Evolutionary conservation across 2,113 vertebrate species (phyloP), one percentile per base, ranked within the genome.

Genomic region (Urocynchramus pylzowi): DNA sequence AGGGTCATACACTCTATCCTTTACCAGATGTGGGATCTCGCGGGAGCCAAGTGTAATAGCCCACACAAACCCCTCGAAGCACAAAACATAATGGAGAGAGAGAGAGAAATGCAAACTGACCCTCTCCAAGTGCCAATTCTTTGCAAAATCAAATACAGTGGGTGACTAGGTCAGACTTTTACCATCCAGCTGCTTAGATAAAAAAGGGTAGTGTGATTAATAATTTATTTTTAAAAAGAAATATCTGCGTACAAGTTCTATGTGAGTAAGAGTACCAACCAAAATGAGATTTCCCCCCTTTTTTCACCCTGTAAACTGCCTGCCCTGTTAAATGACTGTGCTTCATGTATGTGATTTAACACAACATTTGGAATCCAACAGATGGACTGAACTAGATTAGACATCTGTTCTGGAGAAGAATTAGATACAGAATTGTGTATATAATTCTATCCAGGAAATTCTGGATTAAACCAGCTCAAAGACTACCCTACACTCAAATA

Each of bases 81-180:
- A 39, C 52, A 82, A 33, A 76, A 53, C 45, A 28, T 57, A 74
- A 88, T 24, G 27, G 85, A 78, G 41, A 81, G 52, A 93, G 52
- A 93, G 75, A 47, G 16, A 17, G 24, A 65, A 60, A 84, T 80
- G 64, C 73, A 75, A 87, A 70, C 60, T 33, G 45, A 68, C 37
- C 27, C 57, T 26, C 82, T 87, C 61, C n/a, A 37, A 76, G 87
- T 70, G 61, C 45, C 7, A 11, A 54, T 64, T 63, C 82, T 85
- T 84, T 24, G 64, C 80, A 88, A 97, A 97, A 96, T 89, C 93
- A 93, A 87, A 96, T 52, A 76, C 47, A 91, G 49, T 17, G 13
- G 71, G 93, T 67, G 77, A 94, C 67, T 71, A 85, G 18, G 79
- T 44, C 47, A 37, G 31, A 87, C 60, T 69, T 96, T 83, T 89